A percentile compares a stretch with the other conserved stretches of the same genome.
Evolutionary conservation across 2,797 vertebrate genomes (phyloP).

Genomic region (Apogon talboti): DNA sequence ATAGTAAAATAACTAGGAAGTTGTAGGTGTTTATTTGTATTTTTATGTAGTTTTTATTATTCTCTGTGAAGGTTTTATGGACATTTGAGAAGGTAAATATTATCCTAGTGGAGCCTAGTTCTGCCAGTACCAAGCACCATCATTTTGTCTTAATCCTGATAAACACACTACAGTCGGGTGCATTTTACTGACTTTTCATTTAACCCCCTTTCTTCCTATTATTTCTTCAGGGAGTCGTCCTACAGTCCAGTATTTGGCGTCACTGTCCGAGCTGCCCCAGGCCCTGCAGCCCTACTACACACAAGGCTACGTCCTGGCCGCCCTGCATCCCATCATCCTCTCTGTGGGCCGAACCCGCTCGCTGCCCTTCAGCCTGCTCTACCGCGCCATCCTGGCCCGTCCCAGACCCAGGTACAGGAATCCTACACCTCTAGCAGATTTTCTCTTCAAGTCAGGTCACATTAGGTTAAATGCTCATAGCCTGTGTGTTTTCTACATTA

Average conservation of each 20-base stretch:
- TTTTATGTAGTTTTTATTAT: neutral
- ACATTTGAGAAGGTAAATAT: too few species aligned
- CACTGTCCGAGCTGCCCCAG: constrained; percentile 90
- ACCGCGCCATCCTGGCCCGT: constrained; percentile 90
- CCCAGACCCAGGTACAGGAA: constrained; percentile 86
- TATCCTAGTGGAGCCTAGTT: too few species aligned
- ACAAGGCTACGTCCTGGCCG: constrained; percentile 88
- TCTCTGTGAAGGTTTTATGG: too few species aligned
- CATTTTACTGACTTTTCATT: neutral
- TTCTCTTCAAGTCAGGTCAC: neutral
- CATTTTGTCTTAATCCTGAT: neutral
- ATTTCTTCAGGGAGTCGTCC: too few species aligned
- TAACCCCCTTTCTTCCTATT: too few species aligned
- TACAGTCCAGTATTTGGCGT: constrained; percentile 91
- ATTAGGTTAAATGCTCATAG: neutral
- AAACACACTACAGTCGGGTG: neutral
- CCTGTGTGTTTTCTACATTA: neutral
- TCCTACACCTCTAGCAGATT: neutral
- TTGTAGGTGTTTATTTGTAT: neutral
- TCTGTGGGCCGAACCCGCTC: constrained; percentile 85
- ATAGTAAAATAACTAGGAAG: too few species aligned
- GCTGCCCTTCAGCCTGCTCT: constrained; percentile 91
- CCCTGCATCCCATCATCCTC: constrained; percentile 93
- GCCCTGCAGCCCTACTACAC: constrained; percentile 92
- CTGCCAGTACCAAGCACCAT: too few species aligned